Base-by-base conservation (phyloP, 2,888 invertebrate genomes). In the Philonicus albiceps region DNA sequence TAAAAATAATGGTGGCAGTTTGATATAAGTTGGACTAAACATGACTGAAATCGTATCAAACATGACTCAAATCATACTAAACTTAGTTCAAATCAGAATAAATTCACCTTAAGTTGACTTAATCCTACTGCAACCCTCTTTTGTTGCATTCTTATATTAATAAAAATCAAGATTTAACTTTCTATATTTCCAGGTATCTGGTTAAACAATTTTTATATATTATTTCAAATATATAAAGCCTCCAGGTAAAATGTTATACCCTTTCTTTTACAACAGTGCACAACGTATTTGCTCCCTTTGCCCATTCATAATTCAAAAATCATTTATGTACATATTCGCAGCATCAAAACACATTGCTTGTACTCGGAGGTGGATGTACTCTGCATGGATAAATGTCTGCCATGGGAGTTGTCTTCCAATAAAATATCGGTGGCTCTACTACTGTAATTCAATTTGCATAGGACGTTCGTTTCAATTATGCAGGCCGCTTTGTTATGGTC, bases 401-500 rank as follows among this genome's bases (percentile, higher is more conserved):
- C 85, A 43, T 64, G 87, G 87, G 87, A 87, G 74, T 87, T 87
- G 85, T 85, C 85, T 73, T 78, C 78, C 78, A 85, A 87, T 87
- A 87, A 87, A 87, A 87, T 85, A 87, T 87, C 78, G 86, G 84
- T 87, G 64, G 55, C 78, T 40, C 76, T 84, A 64, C 64, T 76
- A 73, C 85, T 85, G 85, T 87, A 87, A 87, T 87, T 87, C 87
- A 87, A 87, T 87, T 87, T 87, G 81, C 87, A 87, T 87, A 85
- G 87, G 81, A 85, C 85, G 85, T 87, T 87, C 85, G 53, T 87
- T 87, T 87, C 87, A 87, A 87, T 87, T 87, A 87, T 87, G 85
- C 85, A 87, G 73, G 80, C 37, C 53, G 43, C 78, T 85, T 80
- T 85, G 72, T 88, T 37, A 84, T 84, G 84, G 55, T 43, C 72